Evolutionary conservation across 2,797 vertebrate genomes (phyloP).

Genomic region (Dryobates pubescens): DNA sequence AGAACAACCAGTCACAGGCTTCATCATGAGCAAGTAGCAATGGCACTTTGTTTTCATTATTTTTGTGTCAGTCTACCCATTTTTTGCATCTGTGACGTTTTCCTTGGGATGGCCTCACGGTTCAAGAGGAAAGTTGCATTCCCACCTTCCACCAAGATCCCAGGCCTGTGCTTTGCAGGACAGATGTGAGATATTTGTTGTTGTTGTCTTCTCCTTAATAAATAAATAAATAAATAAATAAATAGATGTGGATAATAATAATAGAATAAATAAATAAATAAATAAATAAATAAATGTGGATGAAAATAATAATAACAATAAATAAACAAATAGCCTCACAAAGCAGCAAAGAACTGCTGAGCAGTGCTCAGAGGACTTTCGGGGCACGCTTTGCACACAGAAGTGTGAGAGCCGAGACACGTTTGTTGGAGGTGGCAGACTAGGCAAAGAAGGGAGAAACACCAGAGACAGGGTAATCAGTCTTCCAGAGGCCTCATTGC

Average conservation of each 20-base stretch:
- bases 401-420: background rate
- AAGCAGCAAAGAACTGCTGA: background rate
- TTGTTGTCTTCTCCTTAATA: background rate
- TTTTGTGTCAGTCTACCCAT: background rate
- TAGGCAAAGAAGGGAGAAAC: background rate
- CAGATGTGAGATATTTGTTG: background rate
- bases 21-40: background rate
- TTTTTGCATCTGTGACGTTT: background rate
- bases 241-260: too few species aligned
- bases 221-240: background rate
- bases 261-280: too few species aligned
- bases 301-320: too few species aligned
- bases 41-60: background rate
- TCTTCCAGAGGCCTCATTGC: background rate
- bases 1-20: background rate
- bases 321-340: background rate
- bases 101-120: background rate
- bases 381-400: background rate
- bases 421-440: background rate
- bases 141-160: background rate
- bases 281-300: too few species aligned
- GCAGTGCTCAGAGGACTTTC: background rate
- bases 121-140: background rate
- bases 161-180: background rate
- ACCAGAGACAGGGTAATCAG: background rate